These are phyloP conservation scores for Eupithecia inturbata DNA, from an alignment of 2,888 invertebrate species.

Conservation along the genomic window DNA sequence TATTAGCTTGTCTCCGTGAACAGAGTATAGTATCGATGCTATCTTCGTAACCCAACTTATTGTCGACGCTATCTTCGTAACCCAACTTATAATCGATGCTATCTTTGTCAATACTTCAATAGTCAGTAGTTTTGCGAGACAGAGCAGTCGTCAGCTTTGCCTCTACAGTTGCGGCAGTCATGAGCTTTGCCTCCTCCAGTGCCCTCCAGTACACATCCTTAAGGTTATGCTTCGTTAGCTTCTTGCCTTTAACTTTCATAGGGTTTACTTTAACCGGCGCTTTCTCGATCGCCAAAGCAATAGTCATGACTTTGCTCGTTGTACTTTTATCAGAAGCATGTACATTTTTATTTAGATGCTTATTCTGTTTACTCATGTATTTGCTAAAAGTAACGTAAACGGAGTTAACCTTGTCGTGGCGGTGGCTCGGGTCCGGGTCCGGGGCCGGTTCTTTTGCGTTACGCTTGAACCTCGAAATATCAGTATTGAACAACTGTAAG, in stretches of 20 bases:
- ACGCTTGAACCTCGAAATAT: neutral
- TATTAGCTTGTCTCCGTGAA: too few species aligned
- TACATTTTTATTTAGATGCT: neutral
- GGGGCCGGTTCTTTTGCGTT: neutral
- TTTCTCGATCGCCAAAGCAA: neutral
- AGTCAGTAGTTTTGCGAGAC: neutral
- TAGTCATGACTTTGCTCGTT: neutral
- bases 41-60: too few species aligned
- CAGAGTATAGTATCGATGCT: too few species aligned
- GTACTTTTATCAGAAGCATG: neutral
- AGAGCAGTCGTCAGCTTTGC: constrained; percentile 49
- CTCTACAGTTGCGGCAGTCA: constrained; percentile 44
- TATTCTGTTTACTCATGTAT: neutral
- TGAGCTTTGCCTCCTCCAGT: constrained; percentile 52
- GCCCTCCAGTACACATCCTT: constrained; percentile 62
- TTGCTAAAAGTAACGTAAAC: neutral
- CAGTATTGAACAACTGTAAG: neutral
- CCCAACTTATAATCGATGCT: neutral
- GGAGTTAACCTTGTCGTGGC: neutral
- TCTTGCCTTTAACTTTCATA: neutral
- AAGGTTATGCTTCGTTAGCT: constrained; percentile 50
- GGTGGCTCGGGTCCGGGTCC: neutral
- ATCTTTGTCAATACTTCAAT: neutral
- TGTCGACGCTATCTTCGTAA: too few species aligned
- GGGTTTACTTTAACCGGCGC: neutral